Evolutionary conservation across 2,888 invertebrate species (phyloP), one percentile per base, ranked within the genome.

Genomic region (Himalopsyche japonica): DNA sequence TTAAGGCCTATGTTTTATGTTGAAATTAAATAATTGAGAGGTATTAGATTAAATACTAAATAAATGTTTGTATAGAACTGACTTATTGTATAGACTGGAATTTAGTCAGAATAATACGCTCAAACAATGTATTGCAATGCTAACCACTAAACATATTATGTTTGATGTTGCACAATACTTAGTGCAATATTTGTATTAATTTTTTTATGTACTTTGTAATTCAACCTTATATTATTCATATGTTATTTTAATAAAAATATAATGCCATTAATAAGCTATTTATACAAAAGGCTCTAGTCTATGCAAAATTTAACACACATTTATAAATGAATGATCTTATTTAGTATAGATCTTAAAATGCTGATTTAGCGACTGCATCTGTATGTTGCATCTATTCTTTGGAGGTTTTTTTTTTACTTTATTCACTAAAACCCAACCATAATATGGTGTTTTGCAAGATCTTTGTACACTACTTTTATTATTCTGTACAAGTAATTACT

Each of bases 201-300:
- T 57, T 57, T 34, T 57, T 57, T 57, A 57, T 24, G 24, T 57
- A 57, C 20, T 57, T 7, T 57, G 57, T 57, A 57, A 57, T 81
- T 76, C 70, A 80, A 48, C 76, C 81, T 32, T 81, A 81, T 82
- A 82, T 49, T 82, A 82, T 78, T 49, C 76, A 57, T 34, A 57
- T 77, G 57, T 57, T 57, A 57, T 57, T 57, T 82, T 78, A 78
- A 57, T 34, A 82, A 78, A 80, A 37, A 83, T 82, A 47, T 85
- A 81, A 85, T 83, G 85, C 85, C 85, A 85, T 85, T 85, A 43
- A 76, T 80, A 81, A 81, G 78, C 64, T 85, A 76, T 83, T 83
- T 82, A 83, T 83, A 70, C 83, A 83, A 80, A 82, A 82, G 83
- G 76, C 79, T 82, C 82, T 84, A 84, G 82, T 84, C 82, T 83